Conservation (phyloP, 2,113 vertebrate genomes). For the Empidonax traillii region DNA sequence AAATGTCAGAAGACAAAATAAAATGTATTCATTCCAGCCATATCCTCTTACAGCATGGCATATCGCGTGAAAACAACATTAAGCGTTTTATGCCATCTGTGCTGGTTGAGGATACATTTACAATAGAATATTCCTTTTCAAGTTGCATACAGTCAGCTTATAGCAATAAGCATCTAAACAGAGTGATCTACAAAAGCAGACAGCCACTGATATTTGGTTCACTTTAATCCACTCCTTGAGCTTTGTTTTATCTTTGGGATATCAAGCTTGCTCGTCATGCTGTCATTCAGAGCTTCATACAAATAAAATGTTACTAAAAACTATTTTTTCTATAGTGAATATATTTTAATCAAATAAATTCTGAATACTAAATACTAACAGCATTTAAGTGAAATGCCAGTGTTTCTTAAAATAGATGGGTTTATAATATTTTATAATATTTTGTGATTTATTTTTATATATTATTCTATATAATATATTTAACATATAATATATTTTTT, state of each 20-base stretch:
- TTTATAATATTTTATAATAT: not conserved
- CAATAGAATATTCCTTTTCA: conserved; percentile 58
- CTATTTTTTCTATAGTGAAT: not conserved
- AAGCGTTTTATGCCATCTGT: conserved; percentile 78
- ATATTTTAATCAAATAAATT: not conserved
- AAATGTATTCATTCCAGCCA: conserved; percentile 75
- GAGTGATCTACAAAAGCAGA: conserved; percentile 16
- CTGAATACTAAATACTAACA: not conserved
- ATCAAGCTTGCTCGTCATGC: not conserved
- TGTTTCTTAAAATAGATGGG: not conserved
- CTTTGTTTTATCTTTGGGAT: not conserved
- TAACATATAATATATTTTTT: not conserved
- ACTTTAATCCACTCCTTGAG: not conserved
- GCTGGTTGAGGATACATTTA: conserved; percentile 57
- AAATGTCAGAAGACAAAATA: conserved; percentile 75
- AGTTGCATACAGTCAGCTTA: conserved; percentile 46
- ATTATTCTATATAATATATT: not conserved
- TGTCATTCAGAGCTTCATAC: not conserved
- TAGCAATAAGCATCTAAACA: conserved; percentile 36
- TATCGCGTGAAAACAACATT: conserved; percentile 70
- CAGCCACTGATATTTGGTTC: not conserved
- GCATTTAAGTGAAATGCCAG: not conserved
- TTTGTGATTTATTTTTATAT: not conserved
- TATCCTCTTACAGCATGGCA: conserved; percentile 73
- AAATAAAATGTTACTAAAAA: not conserved